A percentile compares a stretch with the other conserved stretches of the same genome.
Conservation (phyloP, 2,888 invertebrate species). For the Coleophora flavipennella region DNA sequence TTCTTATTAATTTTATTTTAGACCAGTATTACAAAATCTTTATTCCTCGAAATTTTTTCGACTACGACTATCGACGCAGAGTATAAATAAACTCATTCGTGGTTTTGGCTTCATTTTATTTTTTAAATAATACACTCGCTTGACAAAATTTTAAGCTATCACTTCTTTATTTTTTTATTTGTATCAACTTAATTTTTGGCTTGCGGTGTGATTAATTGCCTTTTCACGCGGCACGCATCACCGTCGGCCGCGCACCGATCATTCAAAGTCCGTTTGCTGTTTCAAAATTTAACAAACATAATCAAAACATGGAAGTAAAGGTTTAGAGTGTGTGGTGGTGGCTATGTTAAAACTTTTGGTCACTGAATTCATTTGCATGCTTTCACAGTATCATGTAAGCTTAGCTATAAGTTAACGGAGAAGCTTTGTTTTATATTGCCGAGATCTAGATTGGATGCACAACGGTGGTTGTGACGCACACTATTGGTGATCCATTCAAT, state of each 20-base stretch:
- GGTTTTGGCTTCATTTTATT: conserved; percentile 69
- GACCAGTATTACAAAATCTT: too few species aligned
- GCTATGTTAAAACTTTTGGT: conserved; percentile 44
- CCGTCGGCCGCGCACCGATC: conserved; percentile 18
- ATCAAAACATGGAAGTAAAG: conserved; percentile 61
- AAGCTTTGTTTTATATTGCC: conserved; percentile 49
- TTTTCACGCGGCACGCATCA: conserved; percentile 34
- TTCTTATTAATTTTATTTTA: too few species aligned
- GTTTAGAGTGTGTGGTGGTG: conserved; percentile 73
- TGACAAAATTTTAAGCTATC: conserved; percentile 63
- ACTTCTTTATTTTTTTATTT: conserved; percentile 60
- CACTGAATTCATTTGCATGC: conserved; percentile 68
- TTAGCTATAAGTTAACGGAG: conserved; percentile 51
- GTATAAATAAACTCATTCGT: conserved; percentile 48
- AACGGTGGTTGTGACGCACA: conserved; percentile 5
- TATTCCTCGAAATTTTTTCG: background rate
- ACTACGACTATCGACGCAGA: conserved; percentile 29
- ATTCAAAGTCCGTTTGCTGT: conserved; percentile 39
- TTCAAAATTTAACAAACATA: conserved; percentile 64
- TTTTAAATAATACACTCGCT: conserved; percentile 65
- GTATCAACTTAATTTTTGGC: conserved; percentile 61
- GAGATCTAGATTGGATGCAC: conserved; percentile 27
- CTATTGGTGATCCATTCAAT: conserved; percentile 24
- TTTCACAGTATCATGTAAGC: conserved; percentile 57
- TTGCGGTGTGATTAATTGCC: conserved; percentile 71